Conservation (phyloP, 2,113 vertebrate genomes). For the Pao palembangensis region DNA sequence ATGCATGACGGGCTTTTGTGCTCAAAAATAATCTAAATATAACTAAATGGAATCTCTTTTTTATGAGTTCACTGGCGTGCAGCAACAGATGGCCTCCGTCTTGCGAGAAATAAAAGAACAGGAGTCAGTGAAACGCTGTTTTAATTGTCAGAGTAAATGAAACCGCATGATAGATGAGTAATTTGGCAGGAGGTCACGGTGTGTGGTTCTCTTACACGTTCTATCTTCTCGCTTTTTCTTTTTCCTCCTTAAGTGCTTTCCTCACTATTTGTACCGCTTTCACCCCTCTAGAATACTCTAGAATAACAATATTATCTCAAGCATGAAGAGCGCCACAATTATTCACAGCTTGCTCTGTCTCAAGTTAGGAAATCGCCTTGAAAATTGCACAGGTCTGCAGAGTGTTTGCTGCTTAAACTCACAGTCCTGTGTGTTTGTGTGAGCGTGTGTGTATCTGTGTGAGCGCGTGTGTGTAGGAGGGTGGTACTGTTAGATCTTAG, state of each 20-base stretch:
- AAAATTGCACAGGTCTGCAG: slow-evolving; percentile 77
- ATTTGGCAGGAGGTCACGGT: slow-evolving; percentile 52
- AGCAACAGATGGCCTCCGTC: not conserved
- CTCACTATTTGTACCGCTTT: slow-evolving; percentile 67
- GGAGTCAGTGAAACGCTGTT: slow-evolving; percentile 6
- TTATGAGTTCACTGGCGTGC: not conserved
- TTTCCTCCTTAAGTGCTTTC: slow-evolving; percentile 52
- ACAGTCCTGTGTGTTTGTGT: slow-evolving; percentile 40
- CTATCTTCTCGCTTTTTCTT: slow-evolving; percentile 27
- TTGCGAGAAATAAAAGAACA: not conserved
- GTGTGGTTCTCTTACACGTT: slow-evolving; percentile 62
- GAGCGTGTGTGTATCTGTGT: slow-evolving; percentile 28
- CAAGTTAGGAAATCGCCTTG: slow-evolving; percentile 78
- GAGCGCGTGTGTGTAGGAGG: slow-evolving; percentile 27
- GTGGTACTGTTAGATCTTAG: slow-evolving; percentile 65
- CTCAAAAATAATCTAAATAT: too few relatives aligned
- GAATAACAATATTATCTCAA: slow-evolving; percentile 77
- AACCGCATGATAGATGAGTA: slow-evolving; percentile 52
- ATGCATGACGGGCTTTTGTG: too few relatives aligned
- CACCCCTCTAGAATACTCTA: slow-evolving; percentile 73
- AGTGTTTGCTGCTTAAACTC: slow-evolving; percentile 71
- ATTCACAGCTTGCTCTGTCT: slow-evolving; percentile 72
- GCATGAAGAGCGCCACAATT: slow-evolving; percentile 76
- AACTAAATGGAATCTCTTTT: too few relatives aligned
- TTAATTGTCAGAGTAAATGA: slow-evolving; percentile 47